Conservation (phyloP, 2,113 vertebrate genomes). For the Oreotrochilus melanogaster region DNA sequence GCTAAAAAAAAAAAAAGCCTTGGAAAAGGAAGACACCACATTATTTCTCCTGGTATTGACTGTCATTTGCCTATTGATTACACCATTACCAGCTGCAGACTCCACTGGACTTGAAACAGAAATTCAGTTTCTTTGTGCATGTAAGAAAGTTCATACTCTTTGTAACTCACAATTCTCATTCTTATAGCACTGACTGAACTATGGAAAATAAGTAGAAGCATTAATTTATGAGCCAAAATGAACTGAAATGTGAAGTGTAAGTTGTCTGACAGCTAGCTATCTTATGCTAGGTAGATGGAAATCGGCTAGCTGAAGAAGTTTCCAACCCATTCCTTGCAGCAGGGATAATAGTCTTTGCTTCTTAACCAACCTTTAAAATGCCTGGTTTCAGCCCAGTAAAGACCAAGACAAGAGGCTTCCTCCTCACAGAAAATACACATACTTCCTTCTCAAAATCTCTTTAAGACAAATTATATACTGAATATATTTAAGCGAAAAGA, state of each 20-base stretch:
- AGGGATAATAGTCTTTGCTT: not conserved
- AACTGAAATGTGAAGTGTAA: not conserved
- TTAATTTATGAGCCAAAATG: not conserved
- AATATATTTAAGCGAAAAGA: not conserved
- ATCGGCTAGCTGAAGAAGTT: not conserved
- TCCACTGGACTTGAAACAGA: not conserved
- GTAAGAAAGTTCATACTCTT: not conserved
- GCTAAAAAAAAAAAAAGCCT: not conserved
- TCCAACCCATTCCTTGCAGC: not conserved
- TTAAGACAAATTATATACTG: not conserved
- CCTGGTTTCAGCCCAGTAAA: not conserved
- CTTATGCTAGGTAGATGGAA: not conserved
- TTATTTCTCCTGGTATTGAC: not conserved
- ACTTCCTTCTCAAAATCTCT: not conserved
- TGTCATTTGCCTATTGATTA: not conserved
- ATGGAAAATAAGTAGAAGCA: not conserved
- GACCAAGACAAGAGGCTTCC: not conserved
- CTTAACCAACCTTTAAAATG: not conserved
- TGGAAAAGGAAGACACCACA: not conserved
- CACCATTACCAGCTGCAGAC: not conserved
- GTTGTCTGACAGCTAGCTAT: not conserved
- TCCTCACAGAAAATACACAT: not conserved
- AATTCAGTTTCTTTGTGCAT: not conserved
- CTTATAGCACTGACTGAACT: not conserved
- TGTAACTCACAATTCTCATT: not conserved